Evolutionary conservation across 1,140 invertebrate species (phyloP).

Genomic region (Aphis craccivora): DNA sequence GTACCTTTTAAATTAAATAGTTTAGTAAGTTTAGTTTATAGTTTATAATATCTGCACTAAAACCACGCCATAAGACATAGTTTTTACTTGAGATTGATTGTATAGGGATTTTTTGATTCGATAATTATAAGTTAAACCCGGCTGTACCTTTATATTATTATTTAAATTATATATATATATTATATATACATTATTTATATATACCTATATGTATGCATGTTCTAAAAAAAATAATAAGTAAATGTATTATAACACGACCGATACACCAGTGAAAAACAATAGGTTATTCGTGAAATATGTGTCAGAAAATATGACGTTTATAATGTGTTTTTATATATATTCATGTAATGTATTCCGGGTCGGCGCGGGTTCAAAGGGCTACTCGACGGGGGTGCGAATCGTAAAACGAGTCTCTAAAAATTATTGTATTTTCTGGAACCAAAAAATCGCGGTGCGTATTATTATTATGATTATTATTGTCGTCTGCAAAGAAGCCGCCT

Average conservation of each 20-base stretch:
- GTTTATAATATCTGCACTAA: not conserved
- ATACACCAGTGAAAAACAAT: conserved; percentile 48
- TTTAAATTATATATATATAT: not conserved
- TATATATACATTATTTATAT: not conserved
- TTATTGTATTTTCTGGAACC: conserved; percentile 56
- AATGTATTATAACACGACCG: not conserved
- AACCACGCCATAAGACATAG: not conserved
- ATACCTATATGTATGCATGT: too few relatives aligned
- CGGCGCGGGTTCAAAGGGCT: conserved; percentile 52
- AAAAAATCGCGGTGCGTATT: conserved; percentile 33
- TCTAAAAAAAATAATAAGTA: not conserved
- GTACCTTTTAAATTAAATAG: not conserved
- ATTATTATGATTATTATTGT: conserved; percentile 15
- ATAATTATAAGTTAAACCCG: not conserved
- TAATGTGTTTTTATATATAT: not conserved
- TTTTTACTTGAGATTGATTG: not conserved
- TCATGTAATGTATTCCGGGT: conserved; percentile 49
- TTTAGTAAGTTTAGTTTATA: too few relatives aligned
- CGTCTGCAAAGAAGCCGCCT: conserved; percentile 43
- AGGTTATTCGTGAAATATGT: conserved; percentile 7
- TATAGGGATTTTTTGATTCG: not conserved
- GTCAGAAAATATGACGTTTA: conserved; percentile 36
- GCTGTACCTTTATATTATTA: not conserved
- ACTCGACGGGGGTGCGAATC: conserved; percentile 55
- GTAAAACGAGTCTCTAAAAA: conserved; percentile 55